Evolutionary conservation across 2,797 vertebrate species (phyloP).

Genomic region (Sebastes kiyomatsui): DNA sequence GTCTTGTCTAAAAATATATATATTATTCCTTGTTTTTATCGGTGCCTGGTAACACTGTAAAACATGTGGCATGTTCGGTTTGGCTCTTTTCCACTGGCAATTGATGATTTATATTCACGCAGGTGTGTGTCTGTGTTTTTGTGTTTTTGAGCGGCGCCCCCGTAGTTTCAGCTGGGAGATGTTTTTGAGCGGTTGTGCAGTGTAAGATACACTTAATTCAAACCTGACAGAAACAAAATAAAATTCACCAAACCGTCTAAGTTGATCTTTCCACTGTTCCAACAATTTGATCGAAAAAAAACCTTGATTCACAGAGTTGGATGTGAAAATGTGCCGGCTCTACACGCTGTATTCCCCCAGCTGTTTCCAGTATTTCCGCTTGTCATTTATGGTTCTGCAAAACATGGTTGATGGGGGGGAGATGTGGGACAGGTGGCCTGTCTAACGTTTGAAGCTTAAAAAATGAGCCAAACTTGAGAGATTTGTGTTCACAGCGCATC

Average conservation of each 20-base stretch:
- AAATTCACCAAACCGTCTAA: not conserved
- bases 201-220: not conserved
- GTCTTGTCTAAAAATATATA: not conserved
- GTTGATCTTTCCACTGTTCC: not conserved
- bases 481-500: conserved; percentile 5
- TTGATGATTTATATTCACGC: not conserved
- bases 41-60: no score
- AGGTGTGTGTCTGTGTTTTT: not conserved
- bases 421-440: not conserved
- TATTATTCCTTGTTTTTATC: no score
- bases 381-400: not conserved
- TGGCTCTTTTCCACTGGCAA: not conserved
- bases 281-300: not conserved
- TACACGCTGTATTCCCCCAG: not conserved
- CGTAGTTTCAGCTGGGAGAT: not conserved
- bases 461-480: not conserved
- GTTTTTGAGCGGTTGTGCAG: not conserved
- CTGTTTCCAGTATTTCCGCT: no score
- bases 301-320: not conserved
- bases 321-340: not conserved
- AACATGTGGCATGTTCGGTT: not conserved
- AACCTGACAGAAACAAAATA: not conserved
- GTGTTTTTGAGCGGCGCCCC: not conserved
- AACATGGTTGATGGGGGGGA: not conserved
- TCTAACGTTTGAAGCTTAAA: not conserved